A percentile compares a stretch with the other conserved stretches of the same genome.
phyloP scores from a whole-genome alignment of 2,888 invertebrate species.

The Scaeva pyrastri region DNA sequence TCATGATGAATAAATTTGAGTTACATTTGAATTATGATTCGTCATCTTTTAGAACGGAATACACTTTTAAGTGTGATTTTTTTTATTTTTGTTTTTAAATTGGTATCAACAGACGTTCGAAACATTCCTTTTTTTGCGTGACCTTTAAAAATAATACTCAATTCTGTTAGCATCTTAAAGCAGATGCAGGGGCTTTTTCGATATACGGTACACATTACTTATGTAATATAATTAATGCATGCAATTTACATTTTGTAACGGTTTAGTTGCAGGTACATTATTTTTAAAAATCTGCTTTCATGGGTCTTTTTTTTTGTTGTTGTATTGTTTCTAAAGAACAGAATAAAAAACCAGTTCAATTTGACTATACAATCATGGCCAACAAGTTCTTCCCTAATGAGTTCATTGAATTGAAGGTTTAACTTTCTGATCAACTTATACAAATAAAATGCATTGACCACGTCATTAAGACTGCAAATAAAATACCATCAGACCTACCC shows the following conservation, averaged over 20 bases:
- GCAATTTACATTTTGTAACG: no score
- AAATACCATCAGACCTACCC: not conserved
- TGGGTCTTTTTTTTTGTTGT: not conserved
- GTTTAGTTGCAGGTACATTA: no score
- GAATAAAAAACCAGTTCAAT: not conserved
- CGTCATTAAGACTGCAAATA: slow-evolving; percentile 14
- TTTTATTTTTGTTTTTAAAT: no score
- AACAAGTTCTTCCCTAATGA: slow-evolving; percentile 25
- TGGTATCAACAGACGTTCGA: no score
- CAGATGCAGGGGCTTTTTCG: no score
- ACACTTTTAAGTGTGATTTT: not conserved
- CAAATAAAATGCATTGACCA: not conserved
- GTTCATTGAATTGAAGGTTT: not conserved
- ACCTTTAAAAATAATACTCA: no score
- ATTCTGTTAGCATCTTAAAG: no score
- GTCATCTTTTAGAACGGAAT: not conserved
- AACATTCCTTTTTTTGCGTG: no score
- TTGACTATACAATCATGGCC: not conserved
- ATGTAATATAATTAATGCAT: no score
- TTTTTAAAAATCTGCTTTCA: no score
- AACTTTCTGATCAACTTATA: not conserved
- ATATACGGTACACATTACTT: no score
- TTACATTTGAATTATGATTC: not conserved
- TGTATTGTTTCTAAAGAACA: not conserved
- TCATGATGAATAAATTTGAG: not conserved